phyloP scores from a whole-genome alignment of 1,140 invertebrate genomes.

The Tetragonula clypearis region DNA sequence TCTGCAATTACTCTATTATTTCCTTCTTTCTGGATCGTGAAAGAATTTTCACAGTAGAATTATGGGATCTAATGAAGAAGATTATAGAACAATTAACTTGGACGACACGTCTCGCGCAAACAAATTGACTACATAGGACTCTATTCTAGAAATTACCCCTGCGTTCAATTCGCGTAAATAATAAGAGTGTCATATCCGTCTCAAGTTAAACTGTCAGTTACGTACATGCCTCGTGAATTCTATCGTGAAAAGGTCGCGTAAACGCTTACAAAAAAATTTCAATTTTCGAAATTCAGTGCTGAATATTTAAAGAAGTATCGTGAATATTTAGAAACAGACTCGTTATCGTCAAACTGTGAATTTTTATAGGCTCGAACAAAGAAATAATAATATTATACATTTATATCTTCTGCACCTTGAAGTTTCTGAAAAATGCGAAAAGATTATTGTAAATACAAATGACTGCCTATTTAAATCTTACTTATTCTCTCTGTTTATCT shows the following conservation, averaged over 20 bases:
- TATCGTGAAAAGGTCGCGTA: background rate
- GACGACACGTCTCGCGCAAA: conserved; percentile 2
- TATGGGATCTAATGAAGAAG: background rate
- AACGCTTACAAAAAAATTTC: background rate
- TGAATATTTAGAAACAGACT: too few relatives aligned
- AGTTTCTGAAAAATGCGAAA: too few relatives aligned
- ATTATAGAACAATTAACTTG: conserved; percentile 12
- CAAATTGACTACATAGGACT: conserved; percentile 19
- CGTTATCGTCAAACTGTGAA: too few relatives aligned
- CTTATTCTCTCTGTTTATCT: too few relatives aligned
- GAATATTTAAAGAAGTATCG: too few relatives aligned
- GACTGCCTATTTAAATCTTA: too few relatives aligned
- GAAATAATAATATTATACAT: too few relatives aligned
- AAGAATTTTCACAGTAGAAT: background rate
- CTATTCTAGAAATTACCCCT: conserved; percentile 8
- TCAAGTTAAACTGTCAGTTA: background rate
- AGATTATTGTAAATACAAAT: too few relatives aligned
- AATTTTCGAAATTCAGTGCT: background rate
- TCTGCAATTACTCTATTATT: background rate
- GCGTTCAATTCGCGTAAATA: background rate
- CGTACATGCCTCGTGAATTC: background rate
- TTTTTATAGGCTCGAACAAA: too few relatives aligned
- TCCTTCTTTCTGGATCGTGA: background rate
- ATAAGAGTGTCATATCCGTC: background rate
- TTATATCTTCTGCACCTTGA: too few relatives aligned